phyloP scores from a whole-genome alignment of 2,797 vertebrate species.

The Anas georgica region DNA sequence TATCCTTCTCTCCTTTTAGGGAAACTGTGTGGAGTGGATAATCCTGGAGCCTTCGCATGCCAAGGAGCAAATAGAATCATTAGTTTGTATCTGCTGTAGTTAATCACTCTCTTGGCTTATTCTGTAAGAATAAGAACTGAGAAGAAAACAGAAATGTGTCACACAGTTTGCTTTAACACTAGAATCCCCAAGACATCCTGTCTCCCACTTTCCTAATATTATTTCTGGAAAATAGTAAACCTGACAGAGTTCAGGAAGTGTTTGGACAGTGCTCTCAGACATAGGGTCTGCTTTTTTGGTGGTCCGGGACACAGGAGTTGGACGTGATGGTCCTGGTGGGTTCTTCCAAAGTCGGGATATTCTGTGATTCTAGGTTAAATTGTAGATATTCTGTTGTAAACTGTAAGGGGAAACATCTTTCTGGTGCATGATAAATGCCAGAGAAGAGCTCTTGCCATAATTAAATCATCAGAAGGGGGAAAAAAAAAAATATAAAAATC shows the following conservation, averaged over 20 bases:
- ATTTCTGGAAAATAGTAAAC: neutral
- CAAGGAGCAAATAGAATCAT: neutral
- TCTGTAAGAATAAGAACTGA: neutral
- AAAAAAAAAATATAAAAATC: neutral
- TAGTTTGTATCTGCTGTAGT: neutral
- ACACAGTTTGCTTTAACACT: fast-evolving
- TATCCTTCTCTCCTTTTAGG: conserved; percentile 39
- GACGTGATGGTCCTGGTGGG: too few species aligned
- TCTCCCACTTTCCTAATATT: neutral
- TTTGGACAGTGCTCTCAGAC: too few species aligned
- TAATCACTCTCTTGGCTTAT: neutral
- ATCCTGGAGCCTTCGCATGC: neutral
- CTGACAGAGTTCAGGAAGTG: too few species aligned
- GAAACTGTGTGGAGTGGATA: neutral
- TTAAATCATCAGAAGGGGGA: neutral
- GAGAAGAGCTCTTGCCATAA: neutral
- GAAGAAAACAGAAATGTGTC: neutral
- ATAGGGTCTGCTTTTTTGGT: too few species aligned
- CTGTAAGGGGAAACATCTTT: neutral
- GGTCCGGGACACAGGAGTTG: too few species aligned
- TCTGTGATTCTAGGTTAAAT: neutral
- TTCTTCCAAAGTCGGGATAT: too few species aligned
- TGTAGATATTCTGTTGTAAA: neutral
- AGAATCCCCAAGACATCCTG: neutral
- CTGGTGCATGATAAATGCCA: neutral